Percentiles rank a stretch among this genome's conserved stretches.
Conservation (phyloP, 2,113 vertebrate genomes). For the Psammodynastes pulverulentus region DNA sequence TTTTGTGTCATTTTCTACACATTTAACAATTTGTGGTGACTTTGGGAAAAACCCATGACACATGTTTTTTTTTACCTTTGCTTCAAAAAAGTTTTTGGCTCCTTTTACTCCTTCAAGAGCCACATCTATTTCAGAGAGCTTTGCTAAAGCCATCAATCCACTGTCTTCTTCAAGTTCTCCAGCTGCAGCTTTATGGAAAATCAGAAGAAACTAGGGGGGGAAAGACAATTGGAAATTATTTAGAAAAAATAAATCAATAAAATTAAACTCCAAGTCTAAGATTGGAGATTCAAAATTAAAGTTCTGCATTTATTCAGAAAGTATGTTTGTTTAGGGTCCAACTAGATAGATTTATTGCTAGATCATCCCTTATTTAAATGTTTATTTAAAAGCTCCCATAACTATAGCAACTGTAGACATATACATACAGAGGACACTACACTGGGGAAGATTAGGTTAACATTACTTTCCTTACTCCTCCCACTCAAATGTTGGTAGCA, state of each 20-base stretch:
- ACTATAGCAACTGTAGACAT: not conserved
- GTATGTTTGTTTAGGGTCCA: not conserved
- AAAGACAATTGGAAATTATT: not conserved
- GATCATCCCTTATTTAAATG: not conserved
- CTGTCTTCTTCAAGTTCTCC: constrained; percentile 91
- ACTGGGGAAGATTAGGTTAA: not conserved
- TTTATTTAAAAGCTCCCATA: not conserved
- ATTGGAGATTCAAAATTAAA: not conserved
- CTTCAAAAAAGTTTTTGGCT: constrained; percentile 94
- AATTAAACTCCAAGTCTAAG: not conserved
- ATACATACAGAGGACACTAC: not conserved
- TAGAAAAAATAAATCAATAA: not conserved
- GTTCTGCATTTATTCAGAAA: not conserved
- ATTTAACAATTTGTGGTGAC: not conserved
- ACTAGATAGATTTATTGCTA: not conserved
- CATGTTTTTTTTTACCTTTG: constrained; percentile 77
- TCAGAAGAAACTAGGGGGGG: constrained; percentile 82
- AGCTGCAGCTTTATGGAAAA: constrained; percentile 87
- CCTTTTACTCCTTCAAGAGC: constrained; percentile 89
- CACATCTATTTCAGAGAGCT: constrained; percentile 91
- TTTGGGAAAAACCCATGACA: not conserved
- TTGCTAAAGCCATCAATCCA: constrained; percentile 86
- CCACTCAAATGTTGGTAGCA: not conserved
- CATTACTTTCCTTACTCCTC: not conserved
- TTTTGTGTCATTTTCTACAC: not conserved